These are phyloP conservation scores for Fundulus diaphanus DNA, from an alignment of 2,797 vertebrate species.

Conservation along the genomic window DNA sequence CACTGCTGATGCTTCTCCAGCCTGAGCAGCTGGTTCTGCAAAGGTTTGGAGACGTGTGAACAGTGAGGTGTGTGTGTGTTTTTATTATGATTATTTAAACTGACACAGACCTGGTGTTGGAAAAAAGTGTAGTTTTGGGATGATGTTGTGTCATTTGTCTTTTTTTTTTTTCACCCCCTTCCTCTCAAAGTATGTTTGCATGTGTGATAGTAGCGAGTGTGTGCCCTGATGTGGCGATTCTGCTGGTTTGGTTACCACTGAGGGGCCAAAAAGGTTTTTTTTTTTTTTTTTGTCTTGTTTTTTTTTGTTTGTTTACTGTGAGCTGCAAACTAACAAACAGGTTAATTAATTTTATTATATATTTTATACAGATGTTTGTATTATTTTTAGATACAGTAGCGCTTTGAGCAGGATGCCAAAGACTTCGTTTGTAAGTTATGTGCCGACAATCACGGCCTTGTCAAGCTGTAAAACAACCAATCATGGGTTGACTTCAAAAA, in stretches of 20 bases:
- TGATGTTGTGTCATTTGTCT: constrained; percentile 44
- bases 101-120: constrained; percentile 48
- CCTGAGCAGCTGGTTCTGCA: constrained; percentile 61
- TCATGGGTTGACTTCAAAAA: constrained; percentile 77
- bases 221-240: constrained; percentile 78
- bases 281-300: too few species aligned
- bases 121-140: constrained; percentile 58
- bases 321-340: constrained; percentile 82
- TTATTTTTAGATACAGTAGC: constrained; percentile 80
- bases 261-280: constrained; percentile 54
- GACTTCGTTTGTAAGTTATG: constrained; percentile 88
- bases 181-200: constrained; percentile 64
- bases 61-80: constrained; percentile 32
- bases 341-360: constrained; percentile 79
- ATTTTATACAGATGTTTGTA: constrained; percentile 94
- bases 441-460: constrained; percentile 88
- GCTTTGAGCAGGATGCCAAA: constrained; percentile 88
- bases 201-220: constrained; percentile 62
- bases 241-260: constrained; percentile 89
- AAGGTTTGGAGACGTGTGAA: constrained; percentile 30
- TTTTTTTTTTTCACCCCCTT: constrained; percentile 54
- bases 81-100: constrained; percentile 45
- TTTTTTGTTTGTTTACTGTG: constrained; percentile 94
- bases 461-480: constrained; percentile 77
- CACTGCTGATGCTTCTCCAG: constrained; percentile 25